Percentiles rank a stretch among this genome's conserved stretches.
phyloP scores from a whole-genome alignment of 1,140 invertebrate genomes.

The Elymnias hypermnestra region DNA sequence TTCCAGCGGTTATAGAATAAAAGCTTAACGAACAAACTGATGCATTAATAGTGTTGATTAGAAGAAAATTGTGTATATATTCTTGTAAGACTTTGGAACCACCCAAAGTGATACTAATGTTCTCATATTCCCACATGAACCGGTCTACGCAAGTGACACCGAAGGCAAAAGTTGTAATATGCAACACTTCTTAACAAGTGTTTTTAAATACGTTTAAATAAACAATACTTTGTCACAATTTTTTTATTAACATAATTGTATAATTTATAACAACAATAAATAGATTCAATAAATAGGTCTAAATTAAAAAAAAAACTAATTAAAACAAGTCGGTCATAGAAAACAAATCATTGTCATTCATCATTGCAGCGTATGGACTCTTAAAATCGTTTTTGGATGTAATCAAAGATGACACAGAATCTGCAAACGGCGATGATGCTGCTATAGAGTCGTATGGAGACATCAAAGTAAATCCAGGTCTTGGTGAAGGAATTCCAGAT shows the following conservation, averaged over 20 bases:
- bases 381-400: constrained; percentile 35
- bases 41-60: too few species aligned
- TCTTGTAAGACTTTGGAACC: too few species aligned
- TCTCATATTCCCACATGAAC: too few species aligned
- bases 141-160: too few species aligned
- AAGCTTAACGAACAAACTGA: too few species aligned
- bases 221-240: too few species aligned
- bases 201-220: too few species aligned
- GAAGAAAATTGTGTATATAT: too few species aligned
- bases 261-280: not conserved
- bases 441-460: constrained; percentile 54
- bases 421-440: constrained; percentile 22
- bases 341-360: constrained; percentile 41
- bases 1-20: too few species aligned
- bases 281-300: not conserved
- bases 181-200: too few species aligned
- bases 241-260: not conserved
- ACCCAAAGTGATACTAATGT: too few species aligned
- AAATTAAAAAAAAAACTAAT: not conserved
- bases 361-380: constrained; percentile 39
- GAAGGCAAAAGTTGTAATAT: too few species aligned
- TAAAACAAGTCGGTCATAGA: constrained; percentile 40
- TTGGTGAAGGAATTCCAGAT: constrained; percentile 11
- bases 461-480: constrained; percentile 35
- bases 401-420: constrained; percentile 18